Percentiles rank a stretch among this genome's conserved stretches.
phyloP scores from a whole-genome alignment of 2,797 vertebrate genomes.

The Eulemur rubriventer region DNA sequence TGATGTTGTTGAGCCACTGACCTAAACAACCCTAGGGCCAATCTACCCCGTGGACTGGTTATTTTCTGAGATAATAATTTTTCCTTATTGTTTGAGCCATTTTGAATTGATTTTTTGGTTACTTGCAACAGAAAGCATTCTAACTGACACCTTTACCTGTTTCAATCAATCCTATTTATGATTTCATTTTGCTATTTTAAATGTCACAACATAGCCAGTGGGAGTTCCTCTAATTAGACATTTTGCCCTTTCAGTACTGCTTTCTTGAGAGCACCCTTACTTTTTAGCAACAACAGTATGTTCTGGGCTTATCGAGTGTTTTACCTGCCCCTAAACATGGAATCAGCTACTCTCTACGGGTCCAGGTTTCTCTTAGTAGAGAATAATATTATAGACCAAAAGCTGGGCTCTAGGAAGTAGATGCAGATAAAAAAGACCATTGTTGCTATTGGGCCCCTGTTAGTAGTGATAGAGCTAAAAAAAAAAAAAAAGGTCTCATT shows the following conservation, averaged over 20 bases:
- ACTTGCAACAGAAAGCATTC: background rate
- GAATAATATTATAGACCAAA: background rate
- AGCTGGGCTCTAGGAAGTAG: background rate
- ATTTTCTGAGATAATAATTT: background rate
- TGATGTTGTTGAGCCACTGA: too few relatives aligned
- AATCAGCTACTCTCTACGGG: background rate
- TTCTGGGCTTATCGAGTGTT: background rate
- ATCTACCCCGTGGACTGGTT: background rate
- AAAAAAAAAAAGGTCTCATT: background rate
- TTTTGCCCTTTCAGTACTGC: too few relatives aligned
- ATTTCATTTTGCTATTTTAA: too few relatives aligned
- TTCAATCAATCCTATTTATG: too few relatives aligned
- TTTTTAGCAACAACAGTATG: background rate
- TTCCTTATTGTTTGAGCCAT: background rate
- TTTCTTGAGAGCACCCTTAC: background rate
- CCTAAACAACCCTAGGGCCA: background rate
- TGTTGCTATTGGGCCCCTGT: background rate
- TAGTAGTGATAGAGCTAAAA: background rate
- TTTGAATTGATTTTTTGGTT: background rate
- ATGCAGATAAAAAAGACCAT: background rate
- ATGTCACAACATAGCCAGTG: too few relatives aligned
- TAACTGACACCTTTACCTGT: too few relatives aligned
- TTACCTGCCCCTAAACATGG: background rate
- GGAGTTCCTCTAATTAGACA: too few relatives aligned
- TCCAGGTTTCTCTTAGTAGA: background rate